A percentile compares a stretch with the other conserved stretches of the same genome.
Conservation (phyloP, 2,888 invertebrate species). For the Deroplatys truncata region DNA sequence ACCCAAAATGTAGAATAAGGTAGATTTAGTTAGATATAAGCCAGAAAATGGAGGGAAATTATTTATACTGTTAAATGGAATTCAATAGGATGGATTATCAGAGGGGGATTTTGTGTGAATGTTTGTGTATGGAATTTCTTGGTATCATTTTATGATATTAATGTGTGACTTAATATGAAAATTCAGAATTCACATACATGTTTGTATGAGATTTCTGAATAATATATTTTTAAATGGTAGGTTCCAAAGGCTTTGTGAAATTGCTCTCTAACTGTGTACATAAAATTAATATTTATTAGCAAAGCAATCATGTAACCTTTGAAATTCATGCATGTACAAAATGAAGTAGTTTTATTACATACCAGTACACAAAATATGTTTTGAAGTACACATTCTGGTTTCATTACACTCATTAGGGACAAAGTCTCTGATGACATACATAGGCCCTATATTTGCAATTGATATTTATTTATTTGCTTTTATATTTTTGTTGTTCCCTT, state of each 20-base stretch:
- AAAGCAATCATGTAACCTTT: conserved; percentile 23
- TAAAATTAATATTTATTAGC: conserved; percentile 27
- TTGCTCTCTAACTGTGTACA: neutral
- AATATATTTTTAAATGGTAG: neutral
- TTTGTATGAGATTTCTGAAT: neutral
- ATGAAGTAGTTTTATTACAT: conserved; percentile 14
- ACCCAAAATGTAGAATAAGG: no score
- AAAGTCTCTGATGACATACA: neutral
- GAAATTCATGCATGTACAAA: conserved; percentile 26
- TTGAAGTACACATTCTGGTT: conserved; percentile 20
- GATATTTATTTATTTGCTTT: neutral
- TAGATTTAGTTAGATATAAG: no score
- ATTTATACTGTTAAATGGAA: no score
- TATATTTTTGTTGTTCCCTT: conserved; percentile 17
- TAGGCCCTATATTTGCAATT: conserved; percentile 11
- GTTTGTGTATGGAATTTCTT: no score
- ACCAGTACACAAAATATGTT: conserved; percentile 28
- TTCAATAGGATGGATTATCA: no score
- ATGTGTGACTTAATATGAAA: no score
- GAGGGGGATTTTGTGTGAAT: no score
- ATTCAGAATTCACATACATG: neutral
- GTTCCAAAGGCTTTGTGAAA: neutral
- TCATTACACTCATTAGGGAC: conserved; percentile 1
- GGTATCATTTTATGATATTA: no score
- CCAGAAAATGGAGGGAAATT: no score